Evolutionary conservation across 2,888 invertebrate genomes (phyloP).

Genomic region (Leptinotarsa juncta): DNA sequence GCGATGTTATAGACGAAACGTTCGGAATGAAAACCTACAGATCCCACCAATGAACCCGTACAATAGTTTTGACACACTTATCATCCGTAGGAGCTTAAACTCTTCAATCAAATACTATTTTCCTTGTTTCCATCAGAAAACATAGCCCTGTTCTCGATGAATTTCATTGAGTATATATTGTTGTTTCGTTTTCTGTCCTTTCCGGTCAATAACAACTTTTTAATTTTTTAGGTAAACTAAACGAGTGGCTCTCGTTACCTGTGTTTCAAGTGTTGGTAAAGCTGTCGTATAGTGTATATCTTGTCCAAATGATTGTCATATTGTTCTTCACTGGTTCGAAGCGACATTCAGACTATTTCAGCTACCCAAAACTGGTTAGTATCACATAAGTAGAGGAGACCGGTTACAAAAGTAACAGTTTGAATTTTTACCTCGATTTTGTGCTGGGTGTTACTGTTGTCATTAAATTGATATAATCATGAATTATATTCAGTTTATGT

Average conservation of each 20-base stretch:
- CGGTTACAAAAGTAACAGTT: too few species aligned
- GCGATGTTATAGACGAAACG: too few species aligned
- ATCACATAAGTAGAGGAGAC: background rate
- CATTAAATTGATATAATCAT: too few species aligned
- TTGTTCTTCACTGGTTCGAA: slow-evolving; percentile 34
- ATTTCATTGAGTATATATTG: background rate
- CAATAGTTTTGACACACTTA: too few species aligned
- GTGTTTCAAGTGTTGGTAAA: slow-evolving; percentile 68
- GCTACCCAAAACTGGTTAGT: slow-evolving; percentile 50
- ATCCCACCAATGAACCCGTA: too few species aligned
- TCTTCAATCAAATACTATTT: too few species aligned
- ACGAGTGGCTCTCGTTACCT: slow-evolving; percentile 66
- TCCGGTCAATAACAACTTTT: background rate
- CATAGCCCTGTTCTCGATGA: background rate
- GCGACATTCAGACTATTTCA: slow-evolving; percentile 43
- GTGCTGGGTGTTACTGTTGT: too few species aligned
- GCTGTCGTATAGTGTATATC: slow-evolving; percentile 67
- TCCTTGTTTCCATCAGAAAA: too few species aligned
- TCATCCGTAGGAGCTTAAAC: too few species aligned
- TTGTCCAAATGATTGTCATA: slow-evolving; percentile 65
- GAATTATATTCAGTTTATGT: too few species aligned
- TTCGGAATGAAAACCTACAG: too few species aligned
- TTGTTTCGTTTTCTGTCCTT: background rate
- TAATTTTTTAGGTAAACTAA: slow-evolving; percentile 63
- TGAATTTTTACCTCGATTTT: too few species aligned